These are phyloP conservation scores for Hydrocynus forskahlii DNA, from an alignment of 2,797 vertebrate species.

Conservation along the genomic window DNA sequence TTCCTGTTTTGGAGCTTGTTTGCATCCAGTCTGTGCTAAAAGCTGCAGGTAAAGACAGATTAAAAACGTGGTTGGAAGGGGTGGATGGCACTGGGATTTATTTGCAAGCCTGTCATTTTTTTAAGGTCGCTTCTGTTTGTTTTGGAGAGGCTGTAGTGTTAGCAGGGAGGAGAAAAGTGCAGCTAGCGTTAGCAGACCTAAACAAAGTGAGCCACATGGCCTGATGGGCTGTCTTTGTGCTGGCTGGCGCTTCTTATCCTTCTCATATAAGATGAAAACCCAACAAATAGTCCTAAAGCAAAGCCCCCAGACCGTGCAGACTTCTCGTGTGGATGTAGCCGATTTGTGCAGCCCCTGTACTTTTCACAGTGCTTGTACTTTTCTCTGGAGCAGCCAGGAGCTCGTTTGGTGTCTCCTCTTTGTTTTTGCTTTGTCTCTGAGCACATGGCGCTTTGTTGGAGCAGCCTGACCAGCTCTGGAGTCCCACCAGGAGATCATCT, in stretches of 20 bases:
- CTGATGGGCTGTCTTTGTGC: conserved; percentile 7
- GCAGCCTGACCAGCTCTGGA: conserved; percentile 76
- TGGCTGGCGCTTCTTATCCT: neutral
- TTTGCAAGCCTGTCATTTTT: neutral
- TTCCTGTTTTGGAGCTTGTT: neutral
- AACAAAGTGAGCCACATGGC: conserved; percentile 9
- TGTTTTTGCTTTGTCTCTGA: conserved; percentile 99
- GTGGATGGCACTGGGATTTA: too few species aligned
- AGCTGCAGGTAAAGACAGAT: too few species aligned
- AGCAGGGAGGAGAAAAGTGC: neutral
- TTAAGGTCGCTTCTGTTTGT: neutral
- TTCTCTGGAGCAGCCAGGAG: neutral
- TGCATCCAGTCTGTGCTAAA: neutral
- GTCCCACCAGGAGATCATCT: neutral
- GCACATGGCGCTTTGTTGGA: conserved; percentile 95
- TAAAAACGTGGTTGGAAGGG: neutral
- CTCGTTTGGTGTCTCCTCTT: conserved; percentile 70
- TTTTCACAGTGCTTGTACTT: neutral
- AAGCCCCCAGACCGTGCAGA: too few species aligned
- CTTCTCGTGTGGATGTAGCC: neutral
- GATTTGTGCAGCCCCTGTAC: too few species aligned
- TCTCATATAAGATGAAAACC: neutral
- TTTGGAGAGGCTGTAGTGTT: neutral
- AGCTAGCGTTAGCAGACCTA: neutral
- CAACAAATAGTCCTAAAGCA: too few species aligned